Evolutionary conservation across 2,888 invertebrate species (phyloP), one percentile per base, ranked within the genome.

Genomic region (Orthosia cruda): DNA sequence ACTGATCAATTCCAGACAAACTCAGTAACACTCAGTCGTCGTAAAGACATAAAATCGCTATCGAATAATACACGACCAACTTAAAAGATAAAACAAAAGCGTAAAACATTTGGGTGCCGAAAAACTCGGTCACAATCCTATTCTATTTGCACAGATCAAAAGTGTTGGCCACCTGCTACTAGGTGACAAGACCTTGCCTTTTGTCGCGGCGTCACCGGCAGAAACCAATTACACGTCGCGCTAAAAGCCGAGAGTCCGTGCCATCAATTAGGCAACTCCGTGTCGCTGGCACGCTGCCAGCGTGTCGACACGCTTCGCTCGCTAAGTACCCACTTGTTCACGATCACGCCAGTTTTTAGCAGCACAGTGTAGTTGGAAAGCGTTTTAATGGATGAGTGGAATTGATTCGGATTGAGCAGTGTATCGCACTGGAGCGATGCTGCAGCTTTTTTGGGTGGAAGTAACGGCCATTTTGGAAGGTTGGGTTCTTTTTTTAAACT

Each of bases 211-310:
- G 79, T 77, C 87, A 84, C 82, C 71, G 70, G 40, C 85, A 85
- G 85, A 87, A 74, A 84, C 79, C 87, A 85, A 85, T 85, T 85
- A 87, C 73, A 84, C 77, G 82, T 84, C 84, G 85, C 85, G 71
- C 79, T 84, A 87, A 85, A 84, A 84, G 84, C 81, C 54, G 58
- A 74, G 70, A 68, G 85, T 82, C 76, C 74, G 75, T 74, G 80
- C 85, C 77, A 80, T 86, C 85, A 86, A 86, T 86, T 86, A 87
- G 85, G 71, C 73, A 77, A 61, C 66, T 77, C 73, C 50, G 79
- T 70, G 77, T 71, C 66, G 77, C 65, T 85, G 85, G 87, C 85
- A 74, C 63, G 20, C 52, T 32, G 82, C 85, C 85, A 86, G 66
- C 55, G 85, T 85, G 83, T 78, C 71, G 71, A 69, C 84, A 69